A percentile compares a stretch with the other conserved stretches of the same genome.
Conservation (phyloP, 2,888 invertebrate genomes). For the Ctena decussata region DNA sequence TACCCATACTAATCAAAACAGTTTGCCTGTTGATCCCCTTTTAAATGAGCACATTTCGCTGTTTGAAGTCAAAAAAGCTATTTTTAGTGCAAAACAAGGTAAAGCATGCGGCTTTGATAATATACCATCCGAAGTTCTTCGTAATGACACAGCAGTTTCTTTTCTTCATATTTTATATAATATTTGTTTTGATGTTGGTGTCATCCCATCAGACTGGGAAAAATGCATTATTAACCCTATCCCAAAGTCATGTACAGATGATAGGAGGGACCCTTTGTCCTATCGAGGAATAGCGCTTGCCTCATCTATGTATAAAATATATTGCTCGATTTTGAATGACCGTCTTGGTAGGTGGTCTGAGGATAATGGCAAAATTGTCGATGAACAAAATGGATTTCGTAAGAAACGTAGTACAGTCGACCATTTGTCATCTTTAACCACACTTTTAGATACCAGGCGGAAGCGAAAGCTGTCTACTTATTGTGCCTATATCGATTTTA, state of each 20-base stretch:
- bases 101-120: slow-evolving; percentile 21
- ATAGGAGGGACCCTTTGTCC: slow-evolving; percentile 20
- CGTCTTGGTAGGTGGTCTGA: slow-evolving; percentile 17
- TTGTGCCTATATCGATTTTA: slow-evolving; percentile 7
- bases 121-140: slow-evolving; percentile 15
- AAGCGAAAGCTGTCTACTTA: neutral
- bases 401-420: neutral
- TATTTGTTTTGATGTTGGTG: slow-evolving; percentile 14
- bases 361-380: neutral
- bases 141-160: slow-evolving; percentile 11
- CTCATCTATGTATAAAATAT: slow-evolving; percentile 25
- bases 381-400: slow-evolving; percentile 5
- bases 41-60: slow-evolving; percentile 14
- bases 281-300: slow-evolving; percentile 24
- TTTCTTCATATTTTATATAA: slow-evolving; percentile 20
- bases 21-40: neutral
- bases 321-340: slow-evolving; percentile 14
- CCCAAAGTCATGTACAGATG: slow-evolving; percentile 16
- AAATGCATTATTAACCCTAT: slow-evolving; percentile 26
- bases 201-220: slow-evolving; percentile 12
- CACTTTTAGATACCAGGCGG: neutral
- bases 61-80: slow-evolving; percentile 17
- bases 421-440: neutral
- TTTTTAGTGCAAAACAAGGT: neutral
- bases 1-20: neutral